phyloP scores from a whole-genome alignment of 2,888 invertebrate species.

The Mamestra brassicae region DNA sequence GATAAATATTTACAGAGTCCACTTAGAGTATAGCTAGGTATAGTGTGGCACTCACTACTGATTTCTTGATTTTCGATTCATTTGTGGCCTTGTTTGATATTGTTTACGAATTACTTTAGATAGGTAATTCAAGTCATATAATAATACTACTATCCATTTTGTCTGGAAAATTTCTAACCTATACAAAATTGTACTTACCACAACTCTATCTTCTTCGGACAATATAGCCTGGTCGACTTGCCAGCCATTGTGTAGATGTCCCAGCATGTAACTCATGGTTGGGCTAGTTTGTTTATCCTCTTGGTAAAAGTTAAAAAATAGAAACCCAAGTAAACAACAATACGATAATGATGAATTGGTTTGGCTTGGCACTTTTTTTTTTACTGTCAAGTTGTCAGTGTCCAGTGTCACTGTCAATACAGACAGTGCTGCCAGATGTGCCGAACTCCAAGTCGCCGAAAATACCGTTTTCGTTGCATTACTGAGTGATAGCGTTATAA shows the following conservation, averaged over 20 bases:
- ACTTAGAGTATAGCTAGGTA: too few species aligned
- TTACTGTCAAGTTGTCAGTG: too few species aligned
- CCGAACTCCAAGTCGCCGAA: too few species aligned
- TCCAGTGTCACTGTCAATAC: too few species aligned
- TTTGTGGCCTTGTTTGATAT: neutral
- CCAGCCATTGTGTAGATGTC: constrained; percentile 99
- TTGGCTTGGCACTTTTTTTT: too few species aligned
- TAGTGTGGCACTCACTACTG: neutral
- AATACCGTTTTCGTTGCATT: too few species aligned
- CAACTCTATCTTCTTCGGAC: constrained; percentile 99
- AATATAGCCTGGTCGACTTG: constrained; percentile 99
- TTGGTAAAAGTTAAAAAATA: neutral
- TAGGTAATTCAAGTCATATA: neutral
- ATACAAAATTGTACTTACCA: constrained; percentile 92
- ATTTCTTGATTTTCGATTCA: neutral
- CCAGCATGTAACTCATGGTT: constrained; percentile 99
- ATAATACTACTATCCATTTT: neutral
- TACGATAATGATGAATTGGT: too few species aligned
- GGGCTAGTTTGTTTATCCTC: constrained; percentile 20
- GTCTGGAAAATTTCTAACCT: constrained; percentile 34
- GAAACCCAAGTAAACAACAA: too few species aligned
- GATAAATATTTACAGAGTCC: too few species aligned
- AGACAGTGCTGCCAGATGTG: too few species aligned
- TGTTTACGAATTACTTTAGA: neutral
- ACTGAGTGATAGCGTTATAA: too few species aligned